Evolutionary conservation across 1,140 invertebrate species (phyloP), one percentile per base, ranked within the genome.

Genomic region (Leptinotarsa defecta): DNA sequence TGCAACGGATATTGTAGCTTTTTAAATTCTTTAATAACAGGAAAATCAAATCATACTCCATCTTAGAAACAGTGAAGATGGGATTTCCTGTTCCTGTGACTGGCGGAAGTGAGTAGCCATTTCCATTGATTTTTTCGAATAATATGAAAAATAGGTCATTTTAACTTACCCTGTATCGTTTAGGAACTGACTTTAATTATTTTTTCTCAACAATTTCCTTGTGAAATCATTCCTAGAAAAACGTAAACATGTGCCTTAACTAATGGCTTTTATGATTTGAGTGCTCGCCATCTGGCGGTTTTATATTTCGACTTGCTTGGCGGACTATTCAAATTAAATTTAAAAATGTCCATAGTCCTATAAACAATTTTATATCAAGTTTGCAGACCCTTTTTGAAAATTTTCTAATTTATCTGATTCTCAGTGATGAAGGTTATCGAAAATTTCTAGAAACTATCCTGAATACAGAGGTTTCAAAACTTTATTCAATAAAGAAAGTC

Each of bases 41-140:
- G 78, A 79, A 79, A 78, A 82, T 73, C 82, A 80, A 77, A 76
- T 76, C 78, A 78, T 81, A 80, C 81, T 78, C 82, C 82, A 84
- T 84, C 75, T 83, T 84, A 79, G 71, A 78, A 61, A 52, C 27
- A 57, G 57, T 64, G 49, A 75, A 76, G 79, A 67, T 48, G 27
- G 80, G 79, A 78, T 83, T 86, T 86, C 84, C 84, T 85, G 82
- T 85, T 85, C 84, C 84, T 86, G 84, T 85, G 78, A 68, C 70
- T 78, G 76, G 77, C 84, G 84, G 84, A 85, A 85, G 82, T 84
- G 77, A 77, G 82, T 77, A 77, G 81, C 81, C 83, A 84, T 84
- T 80, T 77, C 71, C 71, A 80, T 80, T 77, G 68, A 79, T 79
- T 79, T 80, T 62, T 63, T 70, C 52, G 13, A 11, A 57, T 22